Base-by-base conservation (phyloP, 2,888 invertebrate species). In the Orthosia gracilis region DNA sequence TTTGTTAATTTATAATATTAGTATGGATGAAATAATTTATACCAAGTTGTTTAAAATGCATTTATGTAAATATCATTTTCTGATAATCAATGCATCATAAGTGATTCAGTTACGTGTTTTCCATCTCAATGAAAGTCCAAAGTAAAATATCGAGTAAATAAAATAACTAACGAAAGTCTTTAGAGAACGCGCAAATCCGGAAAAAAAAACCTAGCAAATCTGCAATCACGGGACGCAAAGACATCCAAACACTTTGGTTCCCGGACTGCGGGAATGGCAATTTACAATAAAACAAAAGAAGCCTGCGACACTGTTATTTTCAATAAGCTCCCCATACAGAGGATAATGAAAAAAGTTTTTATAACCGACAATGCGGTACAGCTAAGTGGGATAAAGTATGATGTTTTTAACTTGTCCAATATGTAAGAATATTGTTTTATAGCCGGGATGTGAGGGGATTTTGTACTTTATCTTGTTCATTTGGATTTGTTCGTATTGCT, bases 291-390 rank as follows among this genome's bases (percentile, higher is more conserved):
- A 94, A 93, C 92, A 92, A 89, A 90, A 87, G 89, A 86, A 76
- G 18, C 63, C 64, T 80, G 89, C 89, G 94, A 94, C 93, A 93
- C 92, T 92, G 93, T 94, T 94, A 93, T 94, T 94, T 95, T 94
- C 95, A 95, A 95, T 95, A 95, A 95, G 93, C 94, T 91, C 87
- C 91, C 91, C 87, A 83, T 83, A 91, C 88, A 91, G 90, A 88
- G 89, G 90, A 92, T 94, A 95, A 95, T 95, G 95, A 95, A 95
- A 95, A 95, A 95, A 95, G 94, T 95, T 95, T 95, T 94, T 95
- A 94, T 94, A 92, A 92, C 93, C 89, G 86, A 90, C 93, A 92
- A 92, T 93, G 90, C 90, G 89, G 87, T 86, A 88, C 87, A 67
- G 59, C 75, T 85, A 77, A 84, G 85, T 82, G 75, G 82, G 49